Evolutionary conservation across 1,140 invertebrate species (phyloP).

Genomic region (Hyles euphorbiae): DNA sequence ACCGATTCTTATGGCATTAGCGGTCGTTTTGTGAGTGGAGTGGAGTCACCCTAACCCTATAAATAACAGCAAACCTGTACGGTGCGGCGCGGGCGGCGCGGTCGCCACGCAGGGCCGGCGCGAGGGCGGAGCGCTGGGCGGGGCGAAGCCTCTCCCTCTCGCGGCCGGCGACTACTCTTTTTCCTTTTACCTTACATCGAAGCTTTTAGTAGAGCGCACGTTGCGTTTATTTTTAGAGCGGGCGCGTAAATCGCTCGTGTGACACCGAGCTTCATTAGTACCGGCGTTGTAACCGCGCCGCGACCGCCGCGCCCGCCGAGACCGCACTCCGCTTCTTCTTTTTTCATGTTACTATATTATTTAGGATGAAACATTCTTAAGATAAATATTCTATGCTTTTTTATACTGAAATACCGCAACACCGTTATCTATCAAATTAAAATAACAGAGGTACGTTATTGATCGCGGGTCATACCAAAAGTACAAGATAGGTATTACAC

Average conservation of each 20-base stretch:
- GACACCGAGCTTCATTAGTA: too few species aligned
- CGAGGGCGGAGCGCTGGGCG: conserved; percentile 15
- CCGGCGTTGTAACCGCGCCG: neutral
- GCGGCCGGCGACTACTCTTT: conserved; percentile 6
- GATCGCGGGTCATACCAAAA: too few species aligned
- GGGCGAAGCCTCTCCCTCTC: conserved; percentile 9
- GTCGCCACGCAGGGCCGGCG: conserved; percentile 1
- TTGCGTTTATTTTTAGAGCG: conserved; percentile 8
- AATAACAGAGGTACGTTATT: too few species aligned
- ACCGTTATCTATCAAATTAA: too few species aligned
- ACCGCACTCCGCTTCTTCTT: too few species aligned
- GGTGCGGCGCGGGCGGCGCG: neutral
- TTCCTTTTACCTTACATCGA: conserved; percentile 9
- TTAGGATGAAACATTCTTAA: too few species aligned
- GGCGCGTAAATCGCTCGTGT: neutral
- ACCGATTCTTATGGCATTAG: too few species aligned
- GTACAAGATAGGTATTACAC: too few species aligned
- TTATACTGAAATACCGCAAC: too few species aligned
- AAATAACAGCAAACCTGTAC: conserved; percentile 8
- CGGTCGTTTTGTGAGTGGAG: too few species aligned
- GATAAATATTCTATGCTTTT: too few species aligned
- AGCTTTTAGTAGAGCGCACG: conserved; percentile 7
- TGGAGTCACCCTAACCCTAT: neutral
- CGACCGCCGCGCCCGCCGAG: neutral
- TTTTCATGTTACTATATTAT: too few species aligned